Evolutionary conservation across 1,140 invertebrate genomes (phyloP).

Genomic region (Temnothorax curvispinosus): DNA sequence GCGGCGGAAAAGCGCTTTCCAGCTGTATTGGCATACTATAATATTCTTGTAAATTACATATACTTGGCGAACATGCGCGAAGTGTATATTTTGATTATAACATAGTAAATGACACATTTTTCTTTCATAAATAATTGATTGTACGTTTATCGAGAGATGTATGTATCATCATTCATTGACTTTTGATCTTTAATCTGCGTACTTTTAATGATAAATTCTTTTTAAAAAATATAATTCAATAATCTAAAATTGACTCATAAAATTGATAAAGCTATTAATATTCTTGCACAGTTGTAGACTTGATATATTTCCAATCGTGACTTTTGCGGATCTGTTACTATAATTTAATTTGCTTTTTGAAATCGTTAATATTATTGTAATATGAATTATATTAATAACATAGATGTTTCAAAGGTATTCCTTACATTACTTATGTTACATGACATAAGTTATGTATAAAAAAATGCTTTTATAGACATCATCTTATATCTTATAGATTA

Average conservation of each 20-base stretch:
- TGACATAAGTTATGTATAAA: not conserved
- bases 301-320: not conserved
- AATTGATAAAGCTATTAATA: not conserved
- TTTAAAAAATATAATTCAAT: conserved; percentile 1
- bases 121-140: conserved; percentile 16
- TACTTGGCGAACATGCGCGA: not conserved
- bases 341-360: not conserved
- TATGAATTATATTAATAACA: conserved; percentile 4
- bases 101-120: not conserved
- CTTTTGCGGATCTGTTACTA: not conserved
- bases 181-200: not conserved
- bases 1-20: not conserved
- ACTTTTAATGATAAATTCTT: not conserved
- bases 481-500: not conserved
- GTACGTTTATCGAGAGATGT: not conserved
- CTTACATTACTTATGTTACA: not conserved
- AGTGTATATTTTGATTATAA: conserved; percentile 9
- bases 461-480: not conserved
- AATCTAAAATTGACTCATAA: conserved; percentile 12
- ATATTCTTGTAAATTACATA: conserved; percentile 10
- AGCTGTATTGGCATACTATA: not conserved
- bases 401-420: not conserved
- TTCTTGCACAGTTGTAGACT: not conserved
- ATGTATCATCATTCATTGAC: not conserved
- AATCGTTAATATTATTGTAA: not conserved